phyloP scores from a whole-genome alignment of 2,888 invertebrate species.

The Sminthurides aquaticus region DNA sequence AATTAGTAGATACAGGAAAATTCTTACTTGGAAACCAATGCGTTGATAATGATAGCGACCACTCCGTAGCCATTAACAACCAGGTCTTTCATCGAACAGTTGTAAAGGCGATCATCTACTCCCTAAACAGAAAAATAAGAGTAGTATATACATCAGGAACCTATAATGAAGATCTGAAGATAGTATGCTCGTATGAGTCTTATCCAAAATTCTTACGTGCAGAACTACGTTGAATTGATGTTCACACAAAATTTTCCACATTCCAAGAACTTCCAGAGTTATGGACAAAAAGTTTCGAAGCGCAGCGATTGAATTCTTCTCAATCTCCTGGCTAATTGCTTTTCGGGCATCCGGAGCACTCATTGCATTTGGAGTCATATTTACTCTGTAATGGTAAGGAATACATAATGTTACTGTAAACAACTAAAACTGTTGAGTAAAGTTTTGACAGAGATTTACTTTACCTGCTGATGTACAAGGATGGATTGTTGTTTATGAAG shows the following conservation, averaged over 20 bases:
- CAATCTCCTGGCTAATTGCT: constrained; percentile 28
- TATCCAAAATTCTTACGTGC: constrained; percentile 35
- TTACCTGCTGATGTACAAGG: constrained; percentile 36
- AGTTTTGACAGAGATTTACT: neutral
- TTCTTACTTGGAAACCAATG: constrained; percentile 65
- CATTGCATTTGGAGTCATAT: constrained; percentile 16
- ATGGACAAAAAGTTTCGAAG: constrained; percentile 66
- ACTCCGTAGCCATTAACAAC: constrained; percentile 70
- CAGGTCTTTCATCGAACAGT: constrained; percentile 62
- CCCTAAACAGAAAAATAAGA: constrained; percentile 48
- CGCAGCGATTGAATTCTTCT: constrained; percentile 62
- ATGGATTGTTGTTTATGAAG: constrained; percentile 39
- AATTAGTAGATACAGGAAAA: too few species aligned
- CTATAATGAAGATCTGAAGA: too few species aligned
- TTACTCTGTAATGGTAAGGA: constrained; percentile 7
- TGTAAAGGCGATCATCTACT: constrained; percentile 54
- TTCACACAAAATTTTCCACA: constrained; percentile 88
- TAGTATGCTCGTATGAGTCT: too few species aligned
- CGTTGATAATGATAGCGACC: constrained; percentile 67
- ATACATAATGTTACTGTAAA: neutral
- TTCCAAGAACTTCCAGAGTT: constrained; percentile 78
- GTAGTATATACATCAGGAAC: too few species aligned
- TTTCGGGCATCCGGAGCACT: constrained; percentile 21
- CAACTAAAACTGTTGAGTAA: neutral
- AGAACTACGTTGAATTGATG: constrained; percentile 76